Percentiles rank a stretch among this genome's conserved stretches.
phyloP scores from a whole-genome alignment of 2,888 invertebrate species.

The Eilema depressum region DNA sequence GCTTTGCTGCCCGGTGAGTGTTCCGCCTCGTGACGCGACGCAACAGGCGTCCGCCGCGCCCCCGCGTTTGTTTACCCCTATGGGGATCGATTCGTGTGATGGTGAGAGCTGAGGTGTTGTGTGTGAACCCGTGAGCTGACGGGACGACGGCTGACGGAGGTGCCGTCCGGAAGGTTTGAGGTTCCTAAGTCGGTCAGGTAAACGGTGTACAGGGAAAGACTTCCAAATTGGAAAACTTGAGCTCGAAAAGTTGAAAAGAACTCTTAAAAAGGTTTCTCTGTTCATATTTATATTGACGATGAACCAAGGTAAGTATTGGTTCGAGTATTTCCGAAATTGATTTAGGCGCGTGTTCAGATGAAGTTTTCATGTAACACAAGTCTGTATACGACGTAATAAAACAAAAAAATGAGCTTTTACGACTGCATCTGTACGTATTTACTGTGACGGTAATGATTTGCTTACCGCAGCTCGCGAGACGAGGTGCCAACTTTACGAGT shows the following conservation, averaged over 20 bases:
- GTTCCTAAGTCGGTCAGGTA: conserved; percentile 58
- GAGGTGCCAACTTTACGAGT: conserved; percentile 58
- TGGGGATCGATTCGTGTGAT: conserved; percentile 65
- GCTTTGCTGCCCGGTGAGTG: conserved; percentile 84
- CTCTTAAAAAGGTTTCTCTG: conserved; percentile 22
- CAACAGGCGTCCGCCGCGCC: conserved; percentile 81
- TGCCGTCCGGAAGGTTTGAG: conserved; percentile 38
- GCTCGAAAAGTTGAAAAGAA: conserved; percentile 25
- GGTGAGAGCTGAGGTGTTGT: conserved; percentile 79
- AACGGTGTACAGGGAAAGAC: conserved; percentile 46
- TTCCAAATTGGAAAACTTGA: conserved; percentile 23
- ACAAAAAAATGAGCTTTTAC: conserved; percentile 65
- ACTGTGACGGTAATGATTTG: conserved; percentile 65
- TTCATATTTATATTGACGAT: conserved; percentile 16
- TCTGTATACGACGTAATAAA: conserved; percentile 66
- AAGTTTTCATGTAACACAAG: conserved; percentile 46
- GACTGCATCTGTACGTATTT: conserved; percentile 67
- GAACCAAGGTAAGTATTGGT: not conserved
- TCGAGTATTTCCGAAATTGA: conserved; percentile 19
- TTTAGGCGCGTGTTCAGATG: conserved; percentile 45
- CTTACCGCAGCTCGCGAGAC: conserved; percentile 52
- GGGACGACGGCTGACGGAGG: conserved; percentile 36
- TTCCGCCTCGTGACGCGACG: conserved; percentile 57
- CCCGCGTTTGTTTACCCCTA: conserved; percentile 73
- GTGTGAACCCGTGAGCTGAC: conserved; percentile 63